Conservation (phyloP, 2,888 invertebrate species). For the Caradrina kadenii region DNA sequence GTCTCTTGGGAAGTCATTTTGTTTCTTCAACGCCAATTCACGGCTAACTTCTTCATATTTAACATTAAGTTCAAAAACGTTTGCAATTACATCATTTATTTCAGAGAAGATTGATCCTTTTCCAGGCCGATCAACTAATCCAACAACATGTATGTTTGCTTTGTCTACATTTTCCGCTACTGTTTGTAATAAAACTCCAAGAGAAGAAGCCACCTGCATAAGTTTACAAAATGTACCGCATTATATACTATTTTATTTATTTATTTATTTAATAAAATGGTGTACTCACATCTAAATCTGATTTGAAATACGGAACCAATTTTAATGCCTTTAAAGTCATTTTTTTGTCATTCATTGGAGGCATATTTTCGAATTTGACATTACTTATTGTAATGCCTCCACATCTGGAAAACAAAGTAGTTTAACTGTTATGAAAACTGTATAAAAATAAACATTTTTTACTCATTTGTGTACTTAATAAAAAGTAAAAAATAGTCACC, state of each 20-base stretch:
- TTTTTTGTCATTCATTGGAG: constrained; percentile 28
- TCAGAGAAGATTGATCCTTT: constrained; percentile 38
- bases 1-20: constrained; percentile 18
- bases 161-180: constrained; percentile 65
- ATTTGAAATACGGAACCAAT: constrained; percentile 52
- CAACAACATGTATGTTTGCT: constrained; percentile 50
- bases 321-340: constrained; percentile 48
- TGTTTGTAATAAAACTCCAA: constrained; percentile 63
- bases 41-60: constrained; percentile 40
- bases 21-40: constrained; percentile 7
- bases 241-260: neutral
- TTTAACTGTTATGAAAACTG: neutral
- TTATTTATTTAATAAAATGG: neutral
- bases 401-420: constrained; percentile 60
- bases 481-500: constrained; percentile 43
- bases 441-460: neutral
- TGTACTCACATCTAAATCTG: constrained; percentile 55
- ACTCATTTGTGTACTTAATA: no score
- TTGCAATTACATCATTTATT: constrained; percentile 36
- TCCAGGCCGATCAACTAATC: constrained; percentile 31
- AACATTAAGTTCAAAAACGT: constrained; percentile 41
- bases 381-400: constrained; percentile 65
- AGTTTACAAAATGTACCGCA: no score
- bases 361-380: constrained; percentile 56
- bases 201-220: constrained; percentile 51